Evolutionary conservation across 2,113 vertebrate species (phyloP), one percentile per base, ranked within the genome.

Genomic region (Pundamilia nyererei): DNA sequence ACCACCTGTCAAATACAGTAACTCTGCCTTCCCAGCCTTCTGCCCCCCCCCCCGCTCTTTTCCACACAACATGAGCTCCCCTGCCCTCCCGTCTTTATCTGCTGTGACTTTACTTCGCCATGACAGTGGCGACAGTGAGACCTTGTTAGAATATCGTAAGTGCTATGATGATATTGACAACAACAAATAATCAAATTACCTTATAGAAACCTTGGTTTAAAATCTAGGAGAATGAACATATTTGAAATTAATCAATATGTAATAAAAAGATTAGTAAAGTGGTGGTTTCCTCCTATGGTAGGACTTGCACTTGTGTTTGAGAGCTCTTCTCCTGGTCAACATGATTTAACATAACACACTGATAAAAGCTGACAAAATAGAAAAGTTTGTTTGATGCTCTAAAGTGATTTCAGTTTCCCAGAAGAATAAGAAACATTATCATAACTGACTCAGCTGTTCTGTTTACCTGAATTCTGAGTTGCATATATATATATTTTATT

Each of bases 231-330:
- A 89, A 55, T 40, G 62, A 65, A 81, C 58, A 77, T 54, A 81
- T 45, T 80, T 93, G 82, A 93, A 89, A 89, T 91, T 79, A 82
- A 85, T 82, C 33, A 81, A 47, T 83, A 86, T 91, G 89, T 89
- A 88, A 94, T 94, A 89, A 77, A 87, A 89, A 82, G 81, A 85
- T 21, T 80, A 96, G 94, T 96, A 95, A 97, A 97, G 97, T 96
- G 96, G 96, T 97, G 96, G 97, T 96, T 98, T 98, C 98, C 98
- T 99, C 98, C 98, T 99, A 98, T 99, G 98, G 98, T 97, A 98
- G 98, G 98, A 98, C 95, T 87, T 96, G 96, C 97, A 97, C 96
- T 96, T 97, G 95, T 96, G 97, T 97, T 96, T 81, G 65, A 87
- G 68, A 85, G 83, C 79, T 80, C 80, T 84, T 93, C 93, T 92